phyloP scores from a whole-genome alignment of 2,888 invertebrate genomes.

The Lasioglossum pauxillum region DNA sequence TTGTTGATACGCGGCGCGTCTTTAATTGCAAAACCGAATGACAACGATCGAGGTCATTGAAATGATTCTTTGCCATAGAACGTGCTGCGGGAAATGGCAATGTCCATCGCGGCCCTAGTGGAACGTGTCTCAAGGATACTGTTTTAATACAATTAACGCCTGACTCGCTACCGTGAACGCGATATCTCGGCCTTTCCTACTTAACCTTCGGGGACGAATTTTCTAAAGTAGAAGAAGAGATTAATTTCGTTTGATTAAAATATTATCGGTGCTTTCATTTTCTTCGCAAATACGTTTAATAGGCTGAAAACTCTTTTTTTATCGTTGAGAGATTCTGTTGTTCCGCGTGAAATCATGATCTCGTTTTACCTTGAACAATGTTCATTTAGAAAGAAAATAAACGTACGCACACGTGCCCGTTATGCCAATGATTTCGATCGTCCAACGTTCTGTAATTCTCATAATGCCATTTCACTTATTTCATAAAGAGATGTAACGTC shows the following conservation, averaged over 20 bases:
- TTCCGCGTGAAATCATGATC: neutral
- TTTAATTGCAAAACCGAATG: neutral
- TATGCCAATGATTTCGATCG: neutral
- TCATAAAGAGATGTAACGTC: neutral
- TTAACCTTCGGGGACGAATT: neutral
- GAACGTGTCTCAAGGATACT: conserved; percentile 17
- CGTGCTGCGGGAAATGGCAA: neutral
- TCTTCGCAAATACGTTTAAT: too few relatives aligned
- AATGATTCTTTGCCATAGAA: conserved; percentile 18
- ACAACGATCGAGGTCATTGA: conserved; percentile 14
- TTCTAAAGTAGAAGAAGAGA: neutral
- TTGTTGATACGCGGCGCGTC: neutral
- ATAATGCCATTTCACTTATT: neutral
- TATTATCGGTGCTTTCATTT: neutral
- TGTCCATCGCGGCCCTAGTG: conserved; percentile 1
- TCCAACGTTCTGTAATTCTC: neutral
- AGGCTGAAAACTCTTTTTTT: neutral
- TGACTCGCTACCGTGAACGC: neutral
- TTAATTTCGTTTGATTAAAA: neutral
- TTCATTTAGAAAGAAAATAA: too few relatives aligned
- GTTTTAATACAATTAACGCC: conserved; percentile 22
- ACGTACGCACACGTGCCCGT: too few relatives aligned
- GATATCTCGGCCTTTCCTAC: conserved; percentile 10
- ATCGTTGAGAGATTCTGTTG: neutral
- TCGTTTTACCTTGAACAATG: neutral